These are phyloP conservation scores for Myiagra hebetior DNA, from an alignment of 2,113 vertebrate genomes.

Conservation along the genomic window DNA sequence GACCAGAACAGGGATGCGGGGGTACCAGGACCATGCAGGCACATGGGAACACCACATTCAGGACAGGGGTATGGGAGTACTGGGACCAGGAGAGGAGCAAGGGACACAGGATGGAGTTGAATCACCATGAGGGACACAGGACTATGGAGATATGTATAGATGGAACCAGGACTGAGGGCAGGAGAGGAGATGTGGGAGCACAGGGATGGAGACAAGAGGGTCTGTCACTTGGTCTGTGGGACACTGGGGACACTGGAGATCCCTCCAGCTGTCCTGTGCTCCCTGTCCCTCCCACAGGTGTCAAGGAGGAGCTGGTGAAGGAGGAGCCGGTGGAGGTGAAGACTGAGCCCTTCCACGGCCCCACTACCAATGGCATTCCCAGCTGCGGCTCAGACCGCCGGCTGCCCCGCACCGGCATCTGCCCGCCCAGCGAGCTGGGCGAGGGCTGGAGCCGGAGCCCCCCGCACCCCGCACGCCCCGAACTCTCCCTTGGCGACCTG, in stretches of 20 bases:
- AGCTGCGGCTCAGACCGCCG: background rate
- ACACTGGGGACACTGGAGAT: background rate
- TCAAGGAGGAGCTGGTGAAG: conserved; percentile 42
- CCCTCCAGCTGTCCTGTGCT: background rate
- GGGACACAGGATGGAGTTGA: background rate
- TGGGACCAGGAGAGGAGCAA: background rate
- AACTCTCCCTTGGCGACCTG: background rate
- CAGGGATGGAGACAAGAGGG: background rate
- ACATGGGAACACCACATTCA: background rate
- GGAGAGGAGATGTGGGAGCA: background rate
- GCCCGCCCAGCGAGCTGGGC: background rate
- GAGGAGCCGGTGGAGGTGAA: conserved; percentile 49
- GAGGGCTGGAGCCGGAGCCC: conserved; percentile 19
- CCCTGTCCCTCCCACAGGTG: background rate
- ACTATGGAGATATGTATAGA: fast-evolving
- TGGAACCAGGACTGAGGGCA: background rate
- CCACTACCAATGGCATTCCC: background rate
- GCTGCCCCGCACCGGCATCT: background rate
- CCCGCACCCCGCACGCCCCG: background rate
- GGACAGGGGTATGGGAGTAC: background rate
- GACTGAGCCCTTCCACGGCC: background rate
- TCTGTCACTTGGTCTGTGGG: background rate
- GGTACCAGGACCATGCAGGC: background rate
- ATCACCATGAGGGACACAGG: fast-evolving
- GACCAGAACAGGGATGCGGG: background rate